Evolutionary conservation across 2,797 vertebrate genomes (phyloP), one percentile per base, ranked within the genome.

Genomic region (Denticeps clupeoides): DNA sequence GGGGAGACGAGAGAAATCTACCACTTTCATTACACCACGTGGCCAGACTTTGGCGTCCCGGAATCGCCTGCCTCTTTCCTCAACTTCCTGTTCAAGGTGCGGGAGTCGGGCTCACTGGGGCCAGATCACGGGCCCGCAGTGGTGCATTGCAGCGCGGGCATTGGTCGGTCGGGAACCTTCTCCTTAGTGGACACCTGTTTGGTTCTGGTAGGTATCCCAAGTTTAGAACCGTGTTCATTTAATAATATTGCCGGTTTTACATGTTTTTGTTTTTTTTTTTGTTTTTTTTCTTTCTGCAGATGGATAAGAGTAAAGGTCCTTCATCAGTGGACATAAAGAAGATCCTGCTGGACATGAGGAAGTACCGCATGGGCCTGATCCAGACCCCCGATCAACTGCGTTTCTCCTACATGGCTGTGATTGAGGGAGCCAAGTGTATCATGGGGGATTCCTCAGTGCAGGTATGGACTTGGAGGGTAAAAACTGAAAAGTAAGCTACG

Each of bases 21-120:
- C 64, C 95, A 99, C 76, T 99, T 97, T 73, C 95, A 99, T 77
- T 99, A 99, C 69, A 99, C 95, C 58, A 93, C 94, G 0, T 99
- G 95, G 95, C 95, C 95, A 1, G 95, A 99, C 71, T 99, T 99
- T 0, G 95, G 95, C 0, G 95, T 99, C 41, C 95, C 95, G 0
- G 91, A 99, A 55, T 99, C 95, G 1, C 95, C 95, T 0, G 95
- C 94, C 2, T 97, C 92, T 1, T 99, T 99, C 78, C 84, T 99
- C 21, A 97, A 97, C 67, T 99, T 99, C 70, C 87, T 99, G 47
- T 90, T 93, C 64, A 96, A 96, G 79, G 95, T 99, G 64, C 81
- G 95, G 0, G 91, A 97, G 67, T 97, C 91, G 0, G 87, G 87
- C 9, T 91, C 88, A 0, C 69, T 99, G 4, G 80, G 68, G 44